Evolutionary conservation across 2,888 invertebrate species (phyloP), one percentile per base, ranked within the genome.

Genomic region (Panopea generosa): DNA sequence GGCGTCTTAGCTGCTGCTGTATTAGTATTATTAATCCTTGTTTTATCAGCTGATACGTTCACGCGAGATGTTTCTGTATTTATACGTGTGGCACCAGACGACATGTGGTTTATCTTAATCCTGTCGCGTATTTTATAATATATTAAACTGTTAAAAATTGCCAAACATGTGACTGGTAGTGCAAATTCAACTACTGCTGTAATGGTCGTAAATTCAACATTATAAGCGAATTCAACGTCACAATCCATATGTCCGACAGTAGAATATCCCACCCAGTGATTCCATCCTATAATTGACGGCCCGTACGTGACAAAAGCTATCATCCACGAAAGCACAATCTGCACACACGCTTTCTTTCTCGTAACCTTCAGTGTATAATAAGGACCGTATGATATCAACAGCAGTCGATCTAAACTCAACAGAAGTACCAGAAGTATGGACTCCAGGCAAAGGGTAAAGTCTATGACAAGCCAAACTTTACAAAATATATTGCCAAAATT

Each of bases 201-300:
- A 0, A 63, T 57, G 2, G 82, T 71, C 4, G 83, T 85, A 62
- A 79, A 88, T 11, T 29, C 16, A 11, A 59, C 57, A 49, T 83
- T 70, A 22, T 79, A 22, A 7, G 70, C 73, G 57, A 87, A 87
- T 66, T 87, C 84, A 14, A 81, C 84, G 53, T 87, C 83, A 63
- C 89, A 89, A 20, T 85, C 84, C 16, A 50, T 74, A 1, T 59
- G 63, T 27, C 67, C 83, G 0, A 83, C 72, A 0, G 56, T 70
- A 16, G 82, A 77, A 47, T 76, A 74, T 4, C 84, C 86, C 0
- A 61, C 63, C 76, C 83, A 78, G 49, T 77, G 66, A 43, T 84
- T 82, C 83, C 82, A 87, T 11, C 83, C 84, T 20, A 87, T 82
- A 29, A 87, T 86, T 1, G 82, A 80, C 0, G 86, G 86, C 6